These are phyloP conservation scores for Ichneumoninae sp. DNA, from an alignment of 2,888 invertebrate species.

Conservation along the genomic window DNA sequence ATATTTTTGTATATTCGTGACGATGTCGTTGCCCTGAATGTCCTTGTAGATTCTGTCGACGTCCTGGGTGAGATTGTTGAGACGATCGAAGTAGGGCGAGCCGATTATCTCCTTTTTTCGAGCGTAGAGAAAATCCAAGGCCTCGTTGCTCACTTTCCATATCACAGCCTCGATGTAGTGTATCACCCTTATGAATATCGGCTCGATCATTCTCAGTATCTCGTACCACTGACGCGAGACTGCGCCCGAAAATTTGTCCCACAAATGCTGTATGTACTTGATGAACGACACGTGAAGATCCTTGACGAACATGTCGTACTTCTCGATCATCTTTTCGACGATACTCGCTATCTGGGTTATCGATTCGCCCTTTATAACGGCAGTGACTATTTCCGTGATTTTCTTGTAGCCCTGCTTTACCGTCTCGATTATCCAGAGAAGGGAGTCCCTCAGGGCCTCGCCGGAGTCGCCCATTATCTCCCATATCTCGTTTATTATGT, in stretches of 20 bases:
- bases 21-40: constrained; percentile 90
- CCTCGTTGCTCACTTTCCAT: constrained; percentile 90
- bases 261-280: constrained; percentile 90
- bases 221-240: constrained; percentile 90
- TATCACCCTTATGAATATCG: constrained; percentile 90
- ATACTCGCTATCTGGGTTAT: constrained; percentile 89
- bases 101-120: constrained; percentile 92
- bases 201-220: constrained; percentile 90
- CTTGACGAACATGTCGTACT: constrained; percentile 92
- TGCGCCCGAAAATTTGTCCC: constrained; percentile 88
- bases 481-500: constrained; percentile 93
- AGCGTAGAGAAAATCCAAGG: constrained; percentile 93
- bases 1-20: constrained; percentile 93
- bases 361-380: constrained; percentile 90
- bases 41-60: constrained; percentile 92
- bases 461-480: constrained; percentile 94
- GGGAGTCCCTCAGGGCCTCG: constrained; percentile 90
- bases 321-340: constrained; percentile 89
- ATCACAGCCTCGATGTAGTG: constrained; percentile 91
- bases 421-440: constrained; percentile 90
- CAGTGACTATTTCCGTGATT: constrained; percentile 88
- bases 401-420: constrained; percentile 90
- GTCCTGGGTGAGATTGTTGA: constrained; percentile 92
- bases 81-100: constrained; percentile 92
- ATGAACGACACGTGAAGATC: constrained; percentile 90